Conservation (phyloP, 1,140 invertebrate species). For the Ips typographus region DNA sequence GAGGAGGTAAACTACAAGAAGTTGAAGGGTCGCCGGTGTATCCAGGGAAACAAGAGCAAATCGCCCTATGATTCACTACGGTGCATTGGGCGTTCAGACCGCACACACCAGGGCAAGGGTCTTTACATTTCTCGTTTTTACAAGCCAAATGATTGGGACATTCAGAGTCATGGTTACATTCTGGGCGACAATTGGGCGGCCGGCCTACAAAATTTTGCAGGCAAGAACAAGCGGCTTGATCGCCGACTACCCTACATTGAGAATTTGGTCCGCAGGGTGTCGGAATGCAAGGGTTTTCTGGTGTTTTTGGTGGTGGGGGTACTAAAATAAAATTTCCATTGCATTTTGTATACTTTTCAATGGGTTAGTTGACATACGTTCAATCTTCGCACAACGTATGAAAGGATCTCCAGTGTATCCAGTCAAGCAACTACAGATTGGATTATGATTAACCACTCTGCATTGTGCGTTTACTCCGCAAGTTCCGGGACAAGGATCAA, state of each 20-base stretch:
- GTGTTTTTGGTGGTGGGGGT: constrained; percentile 45
- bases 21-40: constrained; percentile 76
- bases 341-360: background rate
- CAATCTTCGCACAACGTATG: constrained; percentile 61
- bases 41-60: constrained; percentile 70
- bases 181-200: constrained; percentile 76
- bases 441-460: constrained; percentile 81
- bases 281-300: constrained; percentile 67
- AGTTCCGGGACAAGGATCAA: constrained; percentile 77
- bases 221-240: constrained; percentile 74
- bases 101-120: constrained; percentile 78
- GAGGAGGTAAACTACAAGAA: constrained; percentile 56
- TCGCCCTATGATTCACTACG: constrained; percentile 74
- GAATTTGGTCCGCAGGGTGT: constrained; percentile 78
- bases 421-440: constrained; percentile 73
- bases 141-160: constrained; percentile 74
- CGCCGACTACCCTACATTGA: constrained; percentile 70
- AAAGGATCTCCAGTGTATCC: constrained; percentile 81
- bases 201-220: constrained; percentile 71
- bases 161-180: constrained; percentile 73
- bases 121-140: constrained; percentile 73
- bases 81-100: constrained; percentile 72
- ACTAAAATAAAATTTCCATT: constrained; percentile 42
- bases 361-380: constrained; percentile 29
- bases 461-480: constrained; percentile 81